Base-by-base conservation (phyloP, 2,113 vertebrate genomes). In the Gadus chalcogrammus region DNA sequence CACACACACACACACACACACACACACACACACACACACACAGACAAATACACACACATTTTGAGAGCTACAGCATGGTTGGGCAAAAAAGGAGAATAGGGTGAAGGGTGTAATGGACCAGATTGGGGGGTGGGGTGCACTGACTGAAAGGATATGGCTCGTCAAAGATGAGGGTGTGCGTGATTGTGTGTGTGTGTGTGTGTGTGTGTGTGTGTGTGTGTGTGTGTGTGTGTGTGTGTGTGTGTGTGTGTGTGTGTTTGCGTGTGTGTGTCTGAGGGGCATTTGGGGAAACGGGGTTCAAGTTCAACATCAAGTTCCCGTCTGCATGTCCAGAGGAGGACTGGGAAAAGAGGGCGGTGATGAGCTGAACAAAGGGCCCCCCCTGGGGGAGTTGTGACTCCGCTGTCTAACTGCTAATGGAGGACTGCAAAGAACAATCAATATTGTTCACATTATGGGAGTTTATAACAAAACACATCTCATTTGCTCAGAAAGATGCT, bases 121-220 rank as follows among this genome's bases (percentile, higher is more conserved):
- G 86, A 87, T 85, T 48, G 80, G 84, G 84, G 87, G 87, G 82
- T 84, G 78, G n/a, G 55, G n/a, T 63, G 74, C 78, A 88, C 86
- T 89, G 88, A 90, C 88, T 88, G 82, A 48, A 48, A 48, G 87
- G 78, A 85, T 88, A 90, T 87, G 89, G 88, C 80, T 81, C 81
- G 72, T 90, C 88, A 91, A 91, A 87, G 84, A 87, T 83, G 79
- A 70, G 20, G 70, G 74, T 79, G 84, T 69, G 73, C 18, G 2
- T 20, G 70, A 67, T 12, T 18, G 70, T 60, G 2, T 20, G 77
- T 58, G n/a, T 9, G 18, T 1, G 68, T 35, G 42, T 48, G 42
- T 9, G 42, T 42, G 56, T 31, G 8, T 28, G 55, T 22, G 74
- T 79, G 84, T 69, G 73, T 24, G 2, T 20, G 77, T 53, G 20